A percentile compares a stretch with the other conserved stretches of the same genome.
Conservation (phyloP, 2,888 invertebrate species). For the Leptopilina syphax region DNA sequence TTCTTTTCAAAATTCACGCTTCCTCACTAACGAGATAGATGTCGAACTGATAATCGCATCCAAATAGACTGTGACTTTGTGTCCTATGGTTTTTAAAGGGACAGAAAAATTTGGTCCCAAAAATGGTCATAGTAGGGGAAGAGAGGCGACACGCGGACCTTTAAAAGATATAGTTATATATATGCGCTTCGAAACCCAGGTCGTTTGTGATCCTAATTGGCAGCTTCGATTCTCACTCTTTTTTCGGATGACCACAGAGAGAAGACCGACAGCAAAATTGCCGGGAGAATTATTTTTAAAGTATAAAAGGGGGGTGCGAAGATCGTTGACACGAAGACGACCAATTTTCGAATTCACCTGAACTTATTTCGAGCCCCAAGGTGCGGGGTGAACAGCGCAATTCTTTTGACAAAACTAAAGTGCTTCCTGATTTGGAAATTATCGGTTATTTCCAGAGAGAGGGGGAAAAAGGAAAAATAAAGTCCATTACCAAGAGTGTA, state of each 20-base stretch:
- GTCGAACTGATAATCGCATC: conserved; percentile 66
- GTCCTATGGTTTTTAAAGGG: background rate
- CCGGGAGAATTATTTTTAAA: background rate
- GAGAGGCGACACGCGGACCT: conserved; percentile 42
- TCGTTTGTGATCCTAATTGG: conserved; percentile 50
- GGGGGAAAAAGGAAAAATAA: background rate
- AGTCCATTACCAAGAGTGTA: conserved; percentile 18
- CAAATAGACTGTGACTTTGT: conserved; percentile 3
- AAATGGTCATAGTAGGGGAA: conserved; percentile 29
- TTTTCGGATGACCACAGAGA: background rate
- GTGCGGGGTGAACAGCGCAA: background rate
- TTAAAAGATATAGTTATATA: conserved; percentile 43
- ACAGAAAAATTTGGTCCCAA: background rate
- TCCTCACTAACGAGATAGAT: conserved; percentile 70
- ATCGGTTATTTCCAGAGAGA: conserved; percentile 12
- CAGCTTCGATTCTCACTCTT: conserved; percentile 51
- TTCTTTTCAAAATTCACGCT: conserved; percentile 63
- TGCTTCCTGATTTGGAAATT: conserved; percentile 38
- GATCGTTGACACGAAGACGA: conserved; percentile 22
- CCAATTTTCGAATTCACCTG: conserved; percentile 27
- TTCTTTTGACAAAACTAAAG: background rate
- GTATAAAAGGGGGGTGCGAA: background rate
- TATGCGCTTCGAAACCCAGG: background rate
- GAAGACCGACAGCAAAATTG: conserved; percentile 36
- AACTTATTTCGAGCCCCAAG: conserved; percentile 6